A percentile compares a stretch with the other conserved stretches of the same genome.
phyloP scores from a whole-genome alignment of 2,888 invertebrate genomes.

The Anoplius nigerrimus region DNA sequence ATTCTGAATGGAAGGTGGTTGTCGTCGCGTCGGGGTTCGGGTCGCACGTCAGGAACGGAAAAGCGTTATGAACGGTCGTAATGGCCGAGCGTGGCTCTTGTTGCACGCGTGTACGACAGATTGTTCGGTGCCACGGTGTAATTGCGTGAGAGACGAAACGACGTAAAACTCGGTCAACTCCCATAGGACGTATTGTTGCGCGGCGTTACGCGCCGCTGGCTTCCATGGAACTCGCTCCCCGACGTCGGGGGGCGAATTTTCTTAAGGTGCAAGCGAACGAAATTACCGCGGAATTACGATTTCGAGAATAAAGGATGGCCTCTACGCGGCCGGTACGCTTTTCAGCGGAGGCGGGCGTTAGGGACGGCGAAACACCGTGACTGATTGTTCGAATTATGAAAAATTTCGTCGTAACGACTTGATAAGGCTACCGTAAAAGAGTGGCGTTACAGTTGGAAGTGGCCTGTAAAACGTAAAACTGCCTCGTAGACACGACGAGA shows the following conservation, averaged over 20 bases:
- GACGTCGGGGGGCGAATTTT: slow-evolving; percentile 11
- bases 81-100: slow-evolving; percentile 6
- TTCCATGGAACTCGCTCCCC: slow-evolving; percentile 18
- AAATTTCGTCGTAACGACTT: too few relatives aligned
- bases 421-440: too few relatives aligned
- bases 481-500: too few relatives aligned
- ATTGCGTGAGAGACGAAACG: slow-evolving; percentile 47
- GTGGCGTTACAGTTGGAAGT: too few relatives aligned
- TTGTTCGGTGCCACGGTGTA: slow-evolving; percentile 33
- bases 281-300: slow-evolving; percentile 9
- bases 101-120: slow-evolving; percentile 19
- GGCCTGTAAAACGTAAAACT: too few relatives aligned
- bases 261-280: slow-evolving; percentile 8
- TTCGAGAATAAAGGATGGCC: background rate
- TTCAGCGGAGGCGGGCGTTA: too few relatives aligned
- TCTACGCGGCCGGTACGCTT: background rate
- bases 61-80: slow-evolving; percentile 32
- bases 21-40: slow-evolving; percentile 2
- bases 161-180: slow-evolving; percentile 53
- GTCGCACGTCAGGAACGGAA: slow-evolving; percentile 28
- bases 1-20: background rate
- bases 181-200: slow-evolving; percentile 30
- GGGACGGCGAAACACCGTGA: too few relatives aligned
- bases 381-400: too few relatives aligned
- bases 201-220: slow-evolving; percentile 36